These are phyloP conservation scores for Vespertilio murinus DNA, from an alignment of 2,797 vertebrate species.

Conservation along the genomic window DNA sequence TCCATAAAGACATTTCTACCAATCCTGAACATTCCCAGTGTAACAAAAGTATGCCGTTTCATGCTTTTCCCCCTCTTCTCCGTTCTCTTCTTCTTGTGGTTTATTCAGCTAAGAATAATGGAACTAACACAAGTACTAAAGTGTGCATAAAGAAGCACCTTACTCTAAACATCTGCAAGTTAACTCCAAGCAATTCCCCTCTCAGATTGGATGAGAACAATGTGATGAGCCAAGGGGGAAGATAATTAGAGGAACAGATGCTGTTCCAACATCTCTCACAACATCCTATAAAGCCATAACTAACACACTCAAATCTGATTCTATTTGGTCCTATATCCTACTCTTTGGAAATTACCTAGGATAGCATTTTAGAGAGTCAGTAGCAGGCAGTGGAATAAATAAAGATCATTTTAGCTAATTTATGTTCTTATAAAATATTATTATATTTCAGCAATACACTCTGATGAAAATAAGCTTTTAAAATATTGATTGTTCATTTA, in stretches of 20 bases:
- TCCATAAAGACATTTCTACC: background rate
- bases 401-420: background rate
- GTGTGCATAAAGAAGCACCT: background rate
- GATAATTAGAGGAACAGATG: background rate
- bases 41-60: background rate
- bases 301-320: background rate
- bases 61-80: background rate
- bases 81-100: background rate
- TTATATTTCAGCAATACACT: background rate
- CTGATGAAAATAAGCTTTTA: constrained; percentile 3
- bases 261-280: background rate
- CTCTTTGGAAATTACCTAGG: background rate
- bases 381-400: background rate
- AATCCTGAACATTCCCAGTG: background rate
- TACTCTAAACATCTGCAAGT: background rate
- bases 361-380: background rate
- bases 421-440: constrained; percentile 53
- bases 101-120: background rate
- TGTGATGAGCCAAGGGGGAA: background rate
- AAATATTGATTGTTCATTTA: constrained; percentile 42
- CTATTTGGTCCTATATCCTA: background rate
- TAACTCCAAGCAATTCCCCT: background rate
- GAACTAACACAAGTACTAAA: background rate
- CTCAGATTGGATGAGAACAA: background rate
- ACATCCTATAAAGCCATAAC: background rate